A percentile compares a stretch with the other conserved stretches of the same genome.
Evolutionary conservation across 2,797 vertebrate genomes (phyloP).

Genomic region (Rhadinocentrus ornatus): DNA sequence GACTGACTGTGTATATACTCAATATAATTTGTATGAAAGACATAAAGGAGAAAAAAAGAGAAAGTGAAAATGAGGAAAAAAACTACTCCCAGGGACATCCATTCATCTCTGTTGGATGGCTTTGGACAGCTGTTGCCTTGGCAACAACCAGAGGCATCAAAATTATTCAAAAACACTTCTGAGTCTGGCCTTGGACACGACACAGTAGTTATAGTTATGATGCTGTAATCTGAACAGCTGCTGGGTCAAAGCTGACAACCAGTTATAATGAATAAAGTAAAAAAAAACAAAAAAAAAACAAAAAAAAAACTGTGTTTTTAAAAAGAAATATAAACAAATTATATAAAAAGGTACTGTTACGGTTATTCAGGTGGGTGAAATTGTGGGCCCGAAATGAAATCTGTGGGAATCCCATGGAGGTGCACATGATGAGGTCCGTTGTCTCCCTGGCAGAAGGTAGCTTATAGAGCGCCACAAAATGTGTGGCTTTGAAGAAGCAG

Average conservation of each 20-base stretch:
- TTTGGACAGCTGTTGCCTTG: constrained; percentile 79
- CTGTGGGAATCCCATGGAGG: too few relatives aligned
- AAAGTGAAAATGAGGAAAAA: constrained; percentile 28
- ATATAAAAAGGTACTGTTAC: too few relatives aligned
- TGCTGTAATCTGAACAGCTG: neutral
- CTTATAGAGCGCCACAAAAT: too few relatives aligned
- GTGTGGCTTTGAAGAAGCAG: too few relatives aligned
- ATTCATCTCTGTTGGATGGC: constrained; percentile 58
- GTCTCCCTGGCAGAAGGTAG: too few relatives aligned
- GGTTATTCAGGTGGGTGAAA: too few relatives aligned
- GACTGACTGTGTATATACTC: constrained; percentile 9
- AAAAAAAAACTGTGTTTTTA: neutral
- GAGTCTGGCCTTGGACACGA: constrained; percentile 59
- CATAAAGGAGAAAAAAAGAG: constrained; percentile 17
- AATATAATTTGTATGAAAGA: constrained; percentile 20
- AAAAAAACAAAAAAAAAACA: neutral
- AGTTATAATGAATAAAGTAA: too few relatives aligned
- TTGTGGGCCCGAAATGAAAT: too few relatives aligned
- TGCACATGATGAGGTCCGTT: too few relatives aligned
- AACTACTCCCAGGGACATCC: constrained; percentile 61
- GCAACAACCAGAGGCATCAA: constrained; percentile 76
- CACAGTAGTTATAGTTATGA: constrained; percentile 4
- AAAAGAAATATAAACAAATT: too few relatives aligned
- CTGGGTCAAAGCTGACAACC: neutral
- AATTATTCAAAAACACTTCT: constrained; percentile 46